Percentiles rank a stretch among this genome's conserved stretches.
These are phyloP conservation scores for Ramphastos sulfuratus DNA, from an alignment of 2,113 vertebrate species.

Conservation along the genomic window DNA sequence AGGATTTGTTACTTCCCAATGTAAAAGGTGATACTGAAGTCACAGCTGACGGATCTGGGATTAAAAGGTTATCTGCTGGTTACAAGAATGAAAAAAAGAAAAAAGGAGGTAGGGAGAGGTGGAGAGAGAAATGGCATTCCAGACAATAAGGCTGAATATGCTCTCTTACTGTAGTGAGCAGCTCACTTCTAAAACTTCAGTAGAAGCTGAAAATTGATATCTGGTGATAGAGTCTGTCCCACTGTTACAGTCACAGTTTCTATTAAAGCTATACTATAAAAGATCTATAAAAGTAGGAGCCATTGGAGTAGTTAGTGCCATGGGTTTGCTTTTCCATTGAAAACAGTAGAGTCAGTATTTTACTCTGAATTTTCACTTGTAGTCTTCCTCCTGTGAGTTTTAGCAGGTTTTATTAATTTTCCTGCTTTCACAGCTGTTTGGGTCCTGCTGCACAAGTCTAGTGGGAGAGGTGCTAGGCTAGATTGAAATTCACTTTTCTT, in stretches of 20 bases:
- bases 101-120: accelerated
- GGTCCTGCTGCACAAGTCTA: background rate
- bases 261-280: background rate
- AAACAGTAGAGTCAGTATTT: background rate
- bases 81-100: background rate
- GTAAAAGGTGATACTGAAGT: conserved; percentile 31
- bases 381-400: background rate
- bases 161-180: background rate
- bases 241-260: background rate
- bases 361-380: background rate
- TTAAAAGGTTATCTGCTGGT: conserved; percentile 51
- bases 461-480: background rate
- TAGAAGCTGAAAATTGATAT: background rate
- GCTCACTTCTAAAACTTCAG: background rate
- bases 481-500: background rate
- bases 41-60: conserved; percentile 34
- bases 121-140: background rate
- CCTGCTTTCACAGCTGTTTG: background rate
- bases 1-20: conserved; percentile 12
- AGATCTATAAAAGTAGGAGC: background rate
- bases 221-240: background rate
- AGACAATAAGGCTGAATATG: background rate
- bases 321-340: background rate
- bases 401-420: background rate
- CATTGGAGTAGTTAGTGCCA: background rate